Base-by-base conservation (phyloP, 2,888 invertebrate species). In the Lycocerus yunnanus region DNA sequence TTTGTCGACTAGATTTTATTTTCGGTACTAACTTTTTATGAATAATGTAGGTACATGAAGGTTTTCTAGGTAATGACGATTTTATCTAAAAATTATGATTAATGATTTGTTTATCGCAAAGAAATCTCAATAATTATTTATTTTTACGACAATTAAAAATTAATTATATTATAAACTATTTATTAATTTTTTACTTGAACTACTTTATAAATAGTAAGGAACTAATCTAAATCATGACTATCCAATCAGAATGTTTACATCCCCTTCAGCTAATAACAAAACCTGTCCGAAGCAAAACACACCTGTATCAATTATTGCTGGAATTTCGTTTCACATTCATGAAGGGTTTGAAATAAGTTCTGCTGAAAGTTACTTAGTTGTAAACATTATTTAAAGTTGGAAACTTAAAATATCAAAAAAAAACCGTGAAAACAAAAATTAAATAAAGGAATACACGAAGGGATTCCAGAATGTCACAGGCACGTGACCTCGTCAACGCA, bases 391-490 rank as follows among this genome's bases (percentile, higher is more conserved):
- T 43, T 43, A 43, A 43, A 43, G 43, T 43, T 43, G 43, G 6
- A 43, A 43, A 43, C 43, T 43, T 43, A 43, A 43, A 43, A n/a
- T n/a, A n/a, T 43, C n/a, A 43, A 43, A 43, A 43, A 21, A 21
- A 43, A 43, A 43, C n/a, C 16, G 61, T 15, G 61, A 63, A 18
- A 63, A 60, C 15, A 13, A 60, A 60, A 63, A 63, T 18, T 63
- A 63, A 63, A 63, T 63, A 43, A 16, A 60, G 66, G 71, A 71
- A 27, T 43, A 21, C 21, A 59, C 43, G 59, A 65, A 59, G 21
- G 61, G 68, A 68, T 67, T 58, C 72, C 73, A 78, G 78, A 78
- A 80, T 81, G 83, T 83, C 83, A 83, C 80, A 80, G 83, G 82
- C 83, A 83, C 81, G 82, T 82, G 80, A 76, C 77, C 73, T 79